Evolutionary conservation across 2,797 vertebrate species (phyloP).

Genomic region (Acanthopagrus latus): DNA sequence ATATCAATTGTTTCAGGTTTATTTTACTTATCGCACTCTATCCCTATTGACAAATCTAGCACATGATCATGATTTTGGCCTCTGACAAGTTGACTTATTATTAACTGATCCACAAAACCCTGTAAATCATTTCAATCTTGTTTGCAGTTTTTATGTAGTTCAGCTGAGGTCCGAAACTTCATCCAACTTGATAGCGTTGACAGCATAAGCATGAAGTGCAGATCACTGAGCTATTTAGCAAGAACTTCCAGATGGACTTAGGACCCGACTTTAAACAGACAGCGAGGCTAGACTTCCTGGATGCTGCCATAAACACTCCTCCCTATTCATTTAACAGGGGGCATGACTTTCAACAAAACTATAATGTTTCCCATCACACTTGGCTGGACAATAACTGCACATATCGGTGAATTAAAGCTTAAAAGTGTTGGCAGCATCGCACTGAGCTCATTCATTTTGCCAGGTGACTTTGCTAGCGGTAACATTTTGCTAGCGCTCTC

Average conservation of each 20-base stretch:
- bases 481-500: background rate
- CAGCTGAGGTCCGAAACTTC: background rate
- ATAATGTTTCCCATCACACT: too few relatives aligned
- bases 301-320: background rate
- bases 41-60: too few relatives aligned
- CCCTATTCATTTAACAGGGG: too few relatives aligned
- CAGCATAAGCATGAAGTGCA: background rate
- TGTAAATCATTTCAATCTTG: background rate
- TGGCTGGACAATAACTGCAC: too few relatives aligned
- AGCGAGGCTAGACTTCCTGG: background rate
- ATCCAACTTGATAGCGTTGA: background rate
- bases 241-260: background rate
- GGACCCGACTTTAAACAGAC: background rate
- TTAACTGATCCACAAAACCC: too few relatives aligned
- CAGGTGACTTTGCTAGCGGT: background rate
- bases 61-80: too few relatives aligned
- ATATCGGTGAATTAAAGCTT: background rate
- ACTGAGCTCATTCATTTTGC: conserved; percentile 17
- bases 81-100: too few relatives aligned
- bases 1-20: too few relatives aligned
- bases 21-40: too few relatives aligned
- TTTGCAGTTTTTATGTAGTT: too few relatives aligned
- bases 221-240: too few relatives aligned
- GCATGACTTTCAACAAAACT: background rate
- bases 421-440: background rate